Evolutionary conservation across 2,797 vertebrate species (phyloP).

Genomic region (Dryobates pubescens): DNA sequence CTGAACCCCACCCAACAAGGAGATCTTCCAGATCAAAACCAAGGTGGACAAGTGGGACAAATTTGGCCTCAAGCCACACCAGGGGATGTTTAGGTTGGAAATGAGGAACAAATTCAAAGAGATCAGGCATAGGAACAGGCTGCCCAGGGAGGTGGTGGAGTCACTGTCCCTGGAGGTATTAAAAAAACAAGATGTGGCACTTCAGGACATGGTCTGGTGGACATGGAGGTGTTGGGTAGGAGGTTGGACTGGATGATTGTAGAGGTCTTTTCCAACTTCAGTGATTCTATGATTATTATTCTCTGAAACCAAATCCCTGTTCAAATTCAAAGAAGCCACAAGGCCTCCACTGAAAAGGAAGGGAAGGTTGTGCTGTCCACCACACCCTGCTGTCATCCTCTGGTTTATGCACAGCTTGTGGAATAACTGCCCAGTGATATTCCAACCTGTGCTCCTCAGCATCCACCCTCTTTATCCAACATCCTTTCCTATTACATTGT

Average conservation of each 20-base stretch:
- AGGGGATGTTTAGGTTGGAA: too few relatives aligned
- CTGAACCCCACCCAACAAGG: neutral
- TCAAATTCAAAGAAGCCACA: neutral
- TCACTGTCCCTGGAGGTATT: too few relatives aligned
- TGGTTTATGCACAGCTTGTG: neutral
- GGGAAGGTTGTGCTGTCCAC: neutral
- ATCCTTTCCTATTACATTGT: neutral
- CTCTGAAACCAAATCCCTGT: conserved; percentile 1
- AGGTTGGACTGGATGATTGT: too few relatives aligned
- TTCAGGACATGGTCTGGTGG: too few relatives aligned
- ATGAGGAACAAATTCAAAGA: too few relatives aligned
- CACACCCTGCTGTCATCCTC: neutral
- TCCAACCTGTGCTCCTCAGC: neutral
- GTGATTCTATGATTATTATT: neutral
- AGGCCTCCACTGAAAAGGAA: neutral
- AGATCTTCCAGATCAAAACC: neutral
- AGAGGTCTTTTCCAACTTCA: too few relatives aligned
- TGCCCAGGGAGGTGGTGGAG: too few relatives aligned
- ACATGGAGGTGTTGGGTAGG: too few relatives aligned
- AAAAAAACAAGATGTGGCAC: too few relatives aligned
- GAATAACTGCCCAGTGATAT: neutral
- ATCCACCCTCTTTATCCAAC: neutral
- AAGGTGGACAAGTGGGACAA: neutral
- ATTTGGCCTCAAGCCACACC: too few relatives aligned
- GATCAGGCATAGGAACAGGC: too few relatives aligned